Percentiles rank a stretch among this genome's conserved stretches.
Conservation (phyloP, 2,888 invertebrate genomes). For the Heliconius aoede region DNA sequence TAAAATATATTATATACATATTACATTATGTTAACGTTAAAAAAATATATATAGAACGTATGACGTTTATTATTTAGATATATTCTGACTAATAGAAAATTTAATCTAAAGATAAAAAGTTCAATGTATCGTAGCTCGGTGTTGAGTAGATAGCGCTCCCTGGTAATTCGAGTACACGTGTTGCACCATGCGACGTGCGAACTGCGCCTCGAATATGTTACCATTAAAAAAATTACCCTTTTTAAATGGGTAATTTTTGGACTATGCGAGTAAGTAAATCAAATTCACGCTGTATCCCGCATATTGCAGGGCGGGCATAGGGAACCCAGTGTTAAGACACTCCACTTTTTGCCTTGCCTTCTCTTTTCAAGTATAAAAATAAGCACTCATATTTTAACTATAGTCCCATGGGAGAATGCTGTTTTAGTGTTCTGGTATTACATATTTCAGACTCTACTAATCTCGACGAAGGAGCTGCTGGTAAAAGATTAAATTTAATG, state of each 20-base stretch:
- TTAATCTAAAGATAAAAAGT: background rate
- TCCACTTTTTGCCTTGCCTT: too few relatives aligned
- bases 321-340: too few relatives aligned
- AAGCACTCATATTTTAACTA: too few relatives aligned
- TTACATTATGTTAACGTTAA: background rate
- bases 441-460: too few relatives aligned
- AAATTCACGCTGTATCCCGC: too few relatives aligned
- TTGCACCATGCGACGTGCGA: constrained; percentile 47
- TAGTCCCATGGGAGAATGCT: too few relatives aligned
- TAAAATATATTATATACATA: background rate
- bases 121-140: constrained; percentile 8
- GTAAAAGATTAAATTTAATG: background rate
- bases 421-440: too few relatives aligned
- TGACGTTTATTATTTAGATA: background rate
- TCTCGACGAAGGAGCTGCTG: background rate
- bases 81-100: background rate
- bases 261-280: background rate
- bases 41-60: background rate
- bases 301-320: too few relatives aligned
- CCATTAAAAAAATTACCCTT: constrained; percentile 31
- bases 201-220: constrained; percentile 32
- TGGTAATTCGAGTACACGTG: constrained; percentile 43
- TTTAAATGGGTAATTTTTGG: constrained; percentile 20
- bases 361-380: too few relatives aligned
- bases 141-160: constrained; percentile 25